Evolutionary conservation across 2,888 invertebrate species (phyloP), one percentile per base, ranked within the genome.

Genomic region (Drosophila ezoana): DNA sequence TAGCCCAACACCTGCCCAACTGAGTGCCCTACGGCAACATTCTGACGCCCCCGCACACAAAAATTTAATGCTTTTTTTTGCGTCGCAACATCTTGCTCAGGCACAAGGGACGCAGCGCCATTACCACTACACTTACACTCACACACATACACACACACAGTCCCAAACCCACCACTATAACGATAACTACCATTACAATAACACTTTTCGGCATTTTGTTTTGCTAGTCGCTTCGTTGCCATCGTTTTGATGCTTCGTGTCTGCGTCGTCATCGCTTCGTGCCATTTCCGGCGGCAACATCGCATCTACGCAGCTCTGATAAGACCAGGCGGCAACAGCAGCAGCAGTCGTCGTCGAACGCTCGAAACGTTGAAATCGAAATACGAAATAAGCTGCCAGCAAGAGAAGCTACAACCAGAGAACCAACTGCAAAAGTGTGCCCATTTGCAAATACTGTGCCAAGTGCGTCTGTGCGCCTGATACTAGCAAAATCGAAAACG

Each of bases 191-290:
- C 68, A 72, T 77, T 81, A 62, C 69, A 75, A 75, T 81, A 64
- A 75, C 65, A 75, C 49, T 80, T 80, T 80, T 81, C 61, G 59
- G 62, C 66, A 81, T 83, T 84, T 84, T 84, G 83, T 84, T 84
- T 84, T 84, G 84, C 87, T 84, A 62, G 64, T 72, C 54, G 63
- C 61, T 84, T 84, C 78, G 75, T 62, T 68, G 64, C 47, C 52
- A 23, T 20, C 32, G 18, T 28, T 9, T 43, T 35, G 60, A 40
- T 20, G 57, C 58, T 61, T 79, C 77, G 82, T 59, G 35, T 49
- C 32, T 40, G 48, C 60, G 38, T 28, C 13, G 54, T 38, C 35
- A 51, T 38, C 40, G 58, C 49, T 59, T 58, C 63, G 75, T 66
- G 60, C 32, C 37, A 38, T 47, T 67, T 60, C 67, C 65, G 59